phyloP scores from a whole-genome alignment of 1,140 invertebrate genomes.

The Neoseiulus cucumeris region DNA sequence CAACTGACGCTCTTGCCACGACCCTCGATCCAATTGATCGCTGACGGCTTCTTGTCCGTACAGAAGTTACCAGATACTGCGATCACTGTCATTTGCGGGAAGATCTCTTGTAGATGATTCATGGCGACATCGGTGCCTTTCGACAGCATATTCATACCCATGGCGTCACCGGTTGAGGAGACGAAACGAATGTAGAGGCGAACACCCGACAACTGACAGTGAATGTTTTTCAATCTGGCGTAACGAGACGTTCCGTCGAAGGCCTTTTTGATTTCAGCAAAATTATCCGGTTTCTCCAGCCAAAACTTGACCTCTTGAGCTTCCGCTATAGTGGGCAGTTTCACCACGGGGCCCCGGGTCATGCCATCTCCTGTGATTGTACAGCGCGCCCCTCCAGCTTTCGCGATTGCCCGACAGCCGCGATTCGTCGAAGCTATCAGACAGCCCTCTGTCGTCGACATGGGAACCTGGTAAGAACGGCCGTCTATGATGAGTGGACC shows the following conservation, averaged over 20 bases:
- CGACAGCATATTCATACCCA: constrained; percentile 99
- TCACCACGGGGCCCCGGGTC: constrained; percentile 84
- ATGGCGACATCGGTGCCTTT: constrained; percentile 79
- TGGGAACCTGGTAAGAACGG: constrained; percentile 60
- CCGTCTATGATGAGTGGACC: constrained; percentile 78
- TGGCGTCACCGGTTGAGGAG: constrained; percentile 89
- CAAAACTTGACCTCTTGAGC: constrained; percentile 61
- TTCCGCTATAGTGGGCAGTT: constrained; percentile 53
- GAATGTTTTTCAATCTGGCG: constrained; percentile 56
- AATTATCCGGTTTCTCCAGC: constrained; percentile 61
- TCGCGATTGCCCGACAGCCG: constrained; percentile 67
- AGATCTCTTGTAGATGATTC: constrained; percentile 45
- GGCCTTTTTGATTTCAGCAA: constrained; percentile 51
- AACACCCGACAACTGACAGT: constrained; percentile 59
- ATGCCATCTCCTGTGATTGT: constrained; percentile 77
- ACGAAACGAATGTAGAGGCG: constrained; percentile 78
- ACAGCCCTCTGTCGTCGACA: constrained; percentile 98
- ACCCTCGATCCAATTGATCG: constrained; percentile 95
- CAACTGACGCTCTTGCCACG: constrained; percentile 89
- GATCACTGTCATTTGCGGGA: constrained; percentile 74
- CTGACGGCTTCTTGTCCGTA: constrained; percentile 91
- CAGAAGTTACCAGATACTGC: constrained; percentile 94
- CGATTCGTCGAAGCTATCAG: constrained; percentile 90
- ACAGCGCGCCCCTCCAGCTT: constrained; percentile 46
- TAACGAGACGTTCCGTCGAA: constrained; percentile 71